A percentile compares a stretch with the other conserved stretches of the same genome.
Conservation (phyloP, 92 coral and sea anemone species). For the Umimayanthus kanabou region DNA sequence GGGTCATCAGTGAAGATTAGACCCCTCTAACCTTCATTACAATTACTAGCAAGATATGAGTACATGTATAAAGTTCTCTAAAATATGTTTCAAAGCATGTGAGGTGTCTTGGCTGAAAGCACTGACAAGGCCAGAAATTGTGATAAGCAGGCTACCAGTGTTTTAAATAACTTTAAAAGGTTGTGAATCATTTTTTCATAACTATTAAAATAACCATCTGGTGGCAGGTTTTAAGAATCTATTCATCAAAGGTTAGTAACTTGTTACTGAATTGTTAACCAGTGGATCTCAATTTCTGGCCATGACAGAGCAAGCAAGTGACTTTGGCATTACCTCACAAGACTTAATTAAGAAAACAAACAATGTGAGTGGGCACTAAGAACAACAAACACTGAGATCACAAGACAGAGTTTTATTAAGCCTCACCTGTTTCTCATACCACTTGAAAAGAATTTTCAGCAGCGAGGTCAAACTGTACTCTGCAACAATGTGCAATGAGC, state of each 20-base stretch:
- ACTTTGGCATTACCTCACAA: not conserved
- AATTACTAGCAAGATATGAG: too few species aligned
- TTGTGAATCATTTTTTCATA: not conserved
- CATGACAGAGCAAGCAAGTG: not conserved
- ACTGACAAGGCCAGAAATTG: too few species aligned
- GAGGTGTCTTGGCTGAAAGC: too few species aligned
- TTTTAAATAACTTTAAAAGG: too few species aligned
- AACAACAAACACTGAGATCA: too few species aligned
- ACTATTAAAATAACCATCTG: not conserved
- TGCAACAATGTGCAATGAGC: conserved; percentile 89
- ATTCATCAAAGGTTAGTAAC: not conserved
- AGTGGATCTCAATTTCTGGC: not conserved
- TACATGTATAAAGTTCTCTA: too few species aligned
- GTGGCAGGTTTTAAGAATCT: not conserved
- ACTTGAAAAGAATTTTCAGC: conserved; percentile 86
- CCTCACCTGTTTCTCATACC: conserved; percentile 96
- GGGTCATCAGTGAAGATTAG: too few species aligned
- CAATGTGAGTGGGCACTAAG: too few species aligned
- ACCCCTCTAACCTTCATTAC: too few species aligned
- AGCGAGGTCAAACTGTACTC: conserved; percentile 91
- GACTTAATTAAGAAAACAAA: too few species aligned
- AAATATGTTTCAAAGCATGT: too few species aligned
- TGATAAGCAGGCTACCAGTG: too few species aligned
- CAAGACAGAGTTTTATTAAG: not conserved
- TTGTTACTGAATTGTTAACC: not conserved